phyloP scores from a whole-genome alignment of 2,888 invertebrate genomes.

The Pandemis heparana region DNA sequence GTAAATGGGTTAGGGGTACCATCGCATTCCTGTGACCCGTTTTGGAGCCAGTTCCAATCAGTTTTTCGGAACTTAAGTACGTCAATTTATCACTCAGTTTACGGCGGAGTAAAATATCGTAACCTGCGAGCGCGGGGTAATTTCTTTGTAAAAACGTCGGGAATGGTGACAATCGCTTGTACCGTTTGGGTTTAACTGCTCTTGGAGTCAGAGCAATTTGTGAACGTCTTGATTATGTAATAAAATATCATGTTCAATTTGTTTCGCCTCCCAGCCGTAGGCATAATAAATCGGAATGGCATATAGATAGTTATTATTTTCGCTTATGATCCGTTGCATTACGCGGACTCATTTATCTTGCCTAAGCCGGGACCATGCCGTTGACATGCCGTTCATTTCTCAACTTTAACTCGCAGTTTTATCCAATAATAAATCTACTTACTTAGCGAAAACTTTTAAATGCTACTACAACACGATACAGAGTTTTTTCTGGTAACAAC shows the following conservation, averaged over 20 bases:
- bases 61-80: constrained; percentile 41
- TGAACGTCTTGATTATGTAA: constrained; percentile 7
- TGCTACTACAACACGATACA: constrained; percentile 26
- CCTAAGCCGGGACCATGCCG: constrained; percentile 67
- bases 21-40: constrained; percentile 33
- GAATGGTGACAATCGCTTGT: constrained; percentile 17
- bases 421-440: constrained; percentile 69
- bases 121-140: constrained; percentile 30
- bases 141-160: constrained; percentile 32
- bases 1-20: constrained; percentile 32
- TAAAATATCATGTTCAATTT: constrained; percentile 13
- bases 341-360: constrained; percentile 74
- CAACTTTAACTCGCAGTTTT: constrained; percentile 59
- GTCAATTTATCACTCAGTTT: constrained; percentile 39
- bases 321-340: constrained; percentile 66
- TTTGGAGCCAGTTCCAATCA: constrained; percentile 33
- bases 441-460: constrained; percentile 54
- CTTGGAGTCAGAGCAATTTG: constrained; percentile 3
- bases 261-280: not conserved
- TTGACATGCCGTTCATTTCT: constrained; percentile 79
- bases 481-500: not conserved
- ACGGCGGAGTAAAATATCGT: constrained; percentile 41
- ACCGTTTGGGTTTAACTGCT: constrained; percentile 15
- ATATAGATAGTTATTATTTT: constrained; percentile 39
- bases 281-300: constrained; percentile 18